Evolutionary conservation across 2,797 vertebrate species (phyloP).

Genomic region (Acanthurus leucopareius): DNA sequence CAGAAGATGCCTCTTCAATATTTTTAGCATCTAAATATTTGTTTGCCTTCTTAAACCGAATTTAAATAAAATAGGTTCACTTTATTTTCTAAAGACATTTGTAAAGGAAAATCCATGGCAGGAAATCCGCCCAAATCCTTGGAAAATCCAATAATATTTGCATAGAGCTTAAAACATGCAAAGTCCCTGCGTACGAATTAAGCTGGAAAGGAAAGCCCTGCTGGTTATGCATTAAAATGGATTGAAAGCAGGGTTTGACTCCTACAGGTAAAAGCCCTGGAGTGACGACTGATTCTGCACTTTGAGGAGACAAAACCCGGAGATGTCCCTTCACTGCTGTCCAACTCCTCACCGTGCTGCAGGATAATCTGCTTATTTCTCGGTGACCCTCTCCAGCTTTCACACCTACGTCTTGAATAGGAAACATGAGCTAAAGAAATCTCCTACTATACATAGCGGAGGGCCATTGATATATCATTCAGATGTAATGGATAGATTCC

Average conservation of each 20-base stretch:
- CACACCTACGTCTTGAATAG: constrained; percentile 59
- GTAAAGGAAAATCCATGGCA: constrained; percentile 87
- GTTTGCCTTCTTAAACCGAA: constrained; percentile 84
- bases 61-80: constrained; percentile 88
- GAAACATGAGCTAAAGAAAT: constrained; percentile 62
- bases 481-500: constrained; percentile 43
- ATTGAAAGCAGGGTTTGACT: constrained; percentile 85
- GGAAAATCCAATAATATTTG: constrained; percentile 91
- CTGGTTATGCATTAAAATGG: constrained; percentile 89
- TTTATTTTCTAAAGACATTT: constrained; percentile 91
- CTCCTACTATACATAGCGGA: constrained; percentile 27
- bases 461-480: constrained; percentile 54
- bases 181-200: constrained; percentile 89
- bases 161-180: constrained; percentile 90
- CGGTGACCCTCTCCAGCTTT: constrained; percentile 78
- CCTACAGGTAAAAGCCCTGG: constrained; percentile 86
- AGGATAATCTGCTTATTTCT: constrained; percentile 72
- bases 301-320: constrained; percentile 77
- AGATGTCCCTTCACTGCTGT: constrained; percentile 77
- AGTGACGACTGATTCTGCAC: constrained; percentile 78
- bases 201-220: constrained; percentile 87
- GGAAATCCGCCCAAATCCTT: constrained; percentile 89
- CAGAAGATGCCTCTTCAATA: constrained; percentile 82
- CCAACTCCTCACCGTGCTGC: constrained; percentile 70
- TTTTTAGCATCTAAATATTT: constrained; percentile 88